Evolutionary conservation across 2,888 invertebrate species (phyloP).

Genomic region (Gymnocheta viridis): DNA sequence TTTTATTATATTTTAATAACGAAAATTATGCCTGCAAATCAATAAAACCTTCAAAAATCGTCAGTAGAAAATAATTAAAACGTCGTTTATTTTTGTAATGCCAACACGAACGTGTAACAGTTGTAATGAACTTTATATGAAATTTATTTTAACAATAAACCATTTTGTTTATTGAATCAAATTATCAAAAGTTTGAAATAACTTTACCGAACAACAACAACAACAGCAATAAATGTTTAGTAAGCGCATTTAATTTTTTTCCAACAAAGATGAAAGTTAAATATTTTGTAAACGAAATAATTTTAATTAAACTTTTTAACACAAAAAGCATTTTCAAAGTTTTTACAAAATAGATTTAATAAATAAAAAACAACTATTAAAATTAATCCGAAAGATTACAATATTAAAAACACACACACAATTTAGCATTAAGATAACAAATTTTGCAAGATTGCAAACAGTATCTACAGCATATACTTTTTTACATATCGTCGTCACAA

Average conservation of each 20-base stretch:
- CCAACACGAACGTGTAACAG: neutral
- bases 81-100: too few species aligned
- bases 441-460: neutral
- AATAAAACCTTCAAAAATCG: too few species aligned
- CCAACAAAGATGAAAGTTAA: conserved; percentile 42
- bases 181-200: conserved; percentile 37
- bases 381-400: conserved; percentile 65
- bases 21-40: too few species aligned
- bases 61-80: neutral
- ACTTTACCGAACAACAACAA: conserved; percentile 26
- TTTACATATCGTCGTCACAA: too few species aligned
- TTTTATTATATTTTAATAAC: too few species aligned
- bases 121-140: conserved; percentile 5
- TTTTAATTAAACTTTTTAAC: conserved; percentile 66
- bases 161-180: too few species aligned
- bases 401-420: conserved; percentile 40
- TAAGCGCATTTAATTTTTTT: conserved; percentile 15
- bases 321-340: conserved; percentile 45
- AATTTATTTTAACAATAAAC: conserved; percentile 15
- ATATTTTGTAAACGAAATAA: conserved; percentile 56
- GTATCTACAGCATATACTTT: too few species aligned
- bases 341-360: conserved; percentile 49
- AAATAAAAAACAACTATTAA: conserved; percentile 57
- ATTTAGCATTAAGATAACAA: conserved; percentile 9
- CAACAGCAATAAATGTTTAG: conserved; percentile 14